Evolutionary conservation across 1,140 invertebrate species (phyloP).

Genomic region (Papilio machaon): DNA sequence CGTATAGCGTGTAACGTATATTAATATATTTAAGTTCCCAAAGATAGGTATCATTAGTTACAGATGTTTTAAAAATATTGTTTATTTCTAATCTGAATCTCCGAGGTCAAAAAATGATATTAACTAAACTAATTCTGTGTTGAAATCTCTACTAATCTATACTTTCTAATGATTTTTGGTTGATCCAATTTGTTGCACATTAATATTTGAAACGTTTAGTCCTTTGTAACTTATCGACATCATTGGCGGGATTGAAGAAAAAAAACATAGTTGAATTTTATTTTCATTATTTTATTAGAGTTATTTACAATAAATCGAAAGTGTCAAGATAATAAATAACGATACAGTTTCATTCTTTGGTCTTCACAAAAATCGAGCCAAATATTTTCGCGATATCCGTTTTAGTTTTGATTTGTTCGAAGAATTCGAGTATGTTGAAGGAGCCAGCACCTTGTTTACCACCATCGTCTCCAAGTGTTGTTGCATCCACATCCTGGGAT

Average conservation of each 20-base stretch:
- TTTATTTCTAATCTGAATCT: no score
- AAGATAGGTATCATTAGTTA: no score
- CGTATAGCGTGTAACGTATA: not conserved
- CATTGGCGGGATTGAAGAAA: no score
- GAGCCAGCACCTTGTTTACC: not conserved
- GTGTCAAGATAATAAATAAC: not conserved
- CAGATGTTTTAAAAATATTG: no score
- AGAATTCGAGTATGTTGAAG: not conserved
- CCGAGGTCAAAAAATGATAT: no score
- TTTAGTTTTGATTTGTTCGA: slow-evolving; percentile 9
- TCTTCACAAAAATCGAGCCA: not conserved
- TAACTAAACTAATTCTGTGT: no score
- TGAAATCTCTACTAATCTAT: no score
- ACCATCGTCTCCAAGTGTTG: not conserved
- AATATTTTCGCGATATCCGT: not conserved
- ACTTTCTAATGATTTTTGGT: no score
- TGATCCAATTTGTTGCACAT: no score
- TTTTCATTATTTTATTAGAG: not conserved
- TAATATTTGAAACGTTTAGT: no score
- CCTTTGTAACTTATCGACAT: no score
- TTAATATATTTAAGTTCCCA: not conserved
- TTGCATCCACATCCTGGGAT: not conserved
- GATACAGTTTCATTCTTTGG: not conserved
- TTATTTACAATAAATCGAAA: not conserved
- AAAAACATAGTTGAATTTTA: no score